Conservation (phyloP, 2,113 vertebrate species). For the Procavia capensis region DNA sequence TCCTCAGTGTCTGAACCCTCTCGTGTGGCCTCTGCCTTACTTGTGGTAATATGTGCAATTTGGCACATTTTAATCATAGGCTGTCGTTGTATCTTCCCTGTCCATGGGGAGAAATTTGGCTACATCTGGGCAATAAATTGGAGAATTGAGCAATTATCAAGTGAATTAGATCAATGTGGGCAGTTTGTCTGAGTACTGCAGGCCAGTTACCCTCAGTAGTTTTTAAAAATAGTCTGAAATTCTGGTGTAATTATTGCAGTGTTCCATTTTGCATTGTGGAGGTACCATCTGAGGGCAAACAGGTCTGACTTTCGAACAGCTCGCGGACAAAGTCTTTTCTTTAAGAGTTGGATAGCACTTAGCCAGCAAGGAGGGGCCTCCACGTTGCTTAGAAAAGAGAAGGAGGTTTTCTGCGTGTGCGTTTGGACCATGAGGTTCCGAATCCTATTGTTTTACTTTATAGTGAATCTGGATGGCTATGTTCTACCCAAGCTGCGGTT, state of each 20-base stretch:
- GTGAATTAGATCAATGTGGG: slow-evolving; percentile 72
- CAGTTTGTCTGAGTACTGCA: slow-evolving; percentile 22
- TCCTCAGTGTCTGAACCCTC: background rate
- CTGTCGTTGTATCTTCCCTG: slow-evolving; percentile 27
- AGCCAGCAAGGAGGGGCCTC: background rate
- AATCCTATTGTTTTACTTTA: background rate
- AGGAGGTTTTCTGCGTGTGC: background rate
- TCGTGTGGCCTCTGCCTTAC: slow-evolving; percentile 10
- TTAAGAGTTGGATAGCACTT: background rate
- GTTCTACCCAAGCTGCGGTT: background rate
- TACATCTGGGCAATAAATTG: slow-evolving; percentile 55
- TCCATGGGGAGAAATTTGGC: slow-evolving; percentile 65
- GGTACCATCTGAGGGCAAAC: background rate
- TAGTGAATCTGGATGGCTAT: background rate
- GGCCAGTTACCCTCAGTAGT: slow-evolving; percentile 4
- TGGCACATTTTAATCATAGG: background rate
- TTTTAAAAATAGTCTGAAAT: slow-evolving; percentile 52
- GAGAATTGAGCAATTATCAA: slow-evolving; percentile 74
- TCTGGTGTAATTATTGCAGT: background rate
- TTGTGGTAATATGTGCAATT: slow-evolving; percentile 18
- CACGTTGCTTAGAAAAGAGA: background rate
- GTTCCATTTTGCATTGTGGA: background rate
- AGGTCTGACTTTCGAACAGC: background rate
- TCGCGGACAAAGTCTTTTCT: background rate
- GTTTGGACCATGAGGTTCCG: background rate